phyloP scores from a whole-genome alignment of 2,888 invertebrate species.

The Himalopsyche tibetana region DNA sequence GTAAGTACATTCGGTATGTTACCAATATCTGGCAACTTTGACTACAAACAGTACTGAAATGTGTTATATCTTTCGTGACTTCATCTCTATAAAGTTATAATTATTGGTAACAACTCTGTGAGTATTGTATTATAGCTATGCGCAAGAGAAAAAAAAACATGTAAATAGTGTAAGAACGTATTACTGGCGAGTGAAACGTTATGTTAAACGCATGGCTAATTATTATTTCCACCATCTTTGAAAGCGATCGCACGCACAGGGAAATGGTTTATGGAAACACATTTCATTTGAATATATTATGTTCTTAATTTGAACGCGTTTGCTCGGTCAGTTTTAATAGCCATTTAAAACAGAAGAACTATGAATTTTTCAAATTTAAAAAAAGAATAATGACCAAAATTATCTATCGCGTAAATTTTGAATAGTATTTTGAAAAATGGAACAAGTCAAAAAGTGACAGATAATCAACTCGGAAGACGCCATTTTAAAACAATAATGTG shows the following conservation, averaged over 20 bases:
- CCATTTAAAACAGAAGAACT: background rate
- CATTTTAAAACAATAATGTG: too few species aligned
- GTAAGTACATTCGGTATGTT: background rate
- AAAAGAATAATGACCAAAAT: too few species aligned
- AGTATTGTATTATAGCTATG: background rate
- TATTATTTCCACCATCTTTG: constrained; percentile 8
- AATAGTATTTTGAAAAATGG: too few species aligned
- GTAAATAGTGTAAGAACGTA: background rate
- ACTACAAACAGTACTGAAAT: background rate
- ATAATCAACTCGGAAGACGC: too few species aligned
- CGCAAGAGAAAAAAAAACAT: background rate
- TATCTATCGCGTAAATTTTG: too few species aligned
- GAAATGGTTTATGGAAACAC: constrained; percentile 6
- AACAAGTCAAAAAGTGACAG: too few species aligned
- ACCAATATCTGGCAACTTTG: background rate
- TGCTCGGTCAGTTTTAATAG: constrained; percentile 18
- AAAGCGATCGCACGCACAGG: constrained; percentile 9
- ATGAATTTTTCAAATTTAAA: background rate
- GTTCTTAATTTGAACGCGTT: background rate
- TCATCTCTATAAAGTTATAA: background rate
- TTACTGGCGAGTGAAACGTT: constrained; percentile 34
- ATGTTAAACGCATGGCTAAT: constrained; percentile 30
- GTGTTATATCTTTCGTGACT: background rate
- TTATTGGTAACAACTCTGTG: background rate
- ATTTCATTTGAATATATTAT: background rate